Conservation (phyloP, 2,113 vertebrate genomes). For the Toxotes chatareus region DNA sequence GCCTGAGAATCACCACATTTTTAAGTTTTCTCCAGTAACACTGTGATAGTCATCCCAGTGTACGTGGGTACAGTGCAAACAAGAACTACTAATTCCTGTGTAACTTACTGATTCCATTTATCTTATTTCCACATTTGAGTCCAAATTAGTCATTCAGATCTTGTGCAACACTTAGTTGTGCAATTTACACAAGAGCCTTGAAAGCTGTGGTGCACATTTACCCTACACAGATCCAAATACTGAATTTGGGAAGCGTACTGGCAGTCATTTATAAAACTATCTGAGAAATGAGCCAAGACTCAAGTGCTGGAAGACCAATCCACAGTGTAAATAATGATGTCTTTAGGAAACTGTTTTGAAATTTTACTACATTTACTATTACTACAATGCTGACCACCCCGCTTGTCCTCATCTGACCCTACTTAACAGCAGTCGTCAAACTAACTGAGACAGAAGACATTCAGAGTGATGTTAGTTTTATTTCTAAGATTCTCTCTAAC, state of each 20-base stretch:
- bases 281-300: not conserved
- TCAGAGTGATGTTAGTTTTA: too few relatives aligned
- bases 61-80: not conserved
- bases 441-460: too few relatives aligned
- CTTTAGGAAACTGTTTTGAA: not conserved
- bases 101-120: not conserved
- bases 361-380: not conserved
- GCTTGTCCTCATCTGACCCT: not conserved
- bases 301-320: too few relatives aligned
- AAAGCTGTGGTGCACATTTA: not conserved
- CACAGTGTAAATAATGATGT: not conserved
- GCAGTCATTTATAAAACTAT: conserved; percentile 9
- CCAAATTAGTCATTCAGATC: not conserved
- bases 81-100: not conserved
- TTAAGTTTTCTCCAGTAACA: not conserved
- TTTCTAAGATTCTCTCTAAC: not conserved
- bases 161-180: not conserved
- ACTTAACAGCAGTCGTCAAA: not conserved
- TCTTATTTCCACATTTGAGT: not conserved
- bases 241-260: not conserved
- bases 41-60: not conserved
- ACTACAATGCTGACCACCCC: not conserved
- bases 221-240: not conserved
- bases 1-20: not conserved
- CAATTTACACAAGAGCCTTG: not conserved